Conservation (phyloP, 2,797 vertebrate genomes). For the Argyrosomus regius region DNA sequence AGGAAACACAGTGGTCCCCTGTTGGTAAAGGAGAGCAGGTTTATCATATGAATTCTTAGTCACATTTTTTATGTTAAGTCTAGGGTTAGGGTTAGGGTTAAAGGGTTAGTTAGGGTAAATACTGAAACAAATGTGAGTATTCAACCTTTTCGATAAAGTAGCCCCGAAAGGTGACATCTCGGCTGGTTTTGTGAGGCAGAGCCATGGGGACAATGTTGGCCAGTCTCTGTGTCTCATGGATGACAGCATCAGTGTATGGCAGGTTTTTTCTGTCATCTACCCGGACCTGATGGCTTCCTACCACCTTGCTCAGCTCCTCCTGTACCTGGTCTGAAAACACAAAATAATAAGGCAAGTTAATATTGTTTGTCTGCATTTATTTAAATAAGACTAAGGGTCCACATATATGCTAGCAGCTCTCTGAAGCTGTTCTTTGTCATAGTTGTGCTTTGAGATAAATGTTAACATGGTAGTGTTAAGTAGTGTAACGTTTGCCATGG, state of each 20-base stretch:
- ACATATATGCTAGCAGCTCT: neutral
- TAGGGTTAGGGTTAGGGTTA: too few relatives aligned
- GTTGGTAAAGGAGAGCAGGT: neutral
- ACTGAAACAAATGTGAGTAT: neutral
- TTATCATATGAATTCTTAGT: neutral
- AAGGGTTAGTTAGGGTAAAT: too few relatives aligned
- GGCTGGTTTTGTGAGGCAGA: conserved; percentile 67
- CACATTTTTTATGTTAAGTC: too few relatives aligned
- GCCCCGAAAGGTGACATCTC: conserved; percentile 75
- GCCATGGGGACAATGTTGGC: conserved; percentile 64
- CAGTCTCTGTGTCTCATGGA: conserved; percentile 79
- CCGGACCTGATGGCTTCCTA: conserved; percentile 58
- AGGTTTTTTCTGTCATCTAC: conserved; percentile 73
- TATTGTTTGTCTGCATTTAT: too few relatives aligned
- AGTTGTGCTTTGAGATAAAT: too few relatives aligned
- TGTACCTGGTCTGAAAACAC: conserved; percentile 68
- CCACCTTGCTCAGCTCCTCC: conserved; percentile 71
- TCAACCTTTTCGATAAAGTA: conserved; percentile 76
- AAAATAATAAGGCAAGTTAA: neutral
- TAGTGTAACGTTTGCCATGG: too few relatives aligned
- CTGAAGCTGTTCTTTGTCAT: too few relatives aligned
- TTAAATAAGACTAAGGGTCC: neutral
- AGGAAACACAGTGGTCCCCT: conserved; percentile 76
- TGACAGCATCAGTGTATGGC: conserved; percentile 75
- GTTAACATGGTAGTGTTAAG: too few relatives aligned